Evolutionary conservation across 1,140 invertebrate genomes (phyloP), one percentile per base, ranked within the genome.

Genomic region (Diabrotica virgifera): DNA sequence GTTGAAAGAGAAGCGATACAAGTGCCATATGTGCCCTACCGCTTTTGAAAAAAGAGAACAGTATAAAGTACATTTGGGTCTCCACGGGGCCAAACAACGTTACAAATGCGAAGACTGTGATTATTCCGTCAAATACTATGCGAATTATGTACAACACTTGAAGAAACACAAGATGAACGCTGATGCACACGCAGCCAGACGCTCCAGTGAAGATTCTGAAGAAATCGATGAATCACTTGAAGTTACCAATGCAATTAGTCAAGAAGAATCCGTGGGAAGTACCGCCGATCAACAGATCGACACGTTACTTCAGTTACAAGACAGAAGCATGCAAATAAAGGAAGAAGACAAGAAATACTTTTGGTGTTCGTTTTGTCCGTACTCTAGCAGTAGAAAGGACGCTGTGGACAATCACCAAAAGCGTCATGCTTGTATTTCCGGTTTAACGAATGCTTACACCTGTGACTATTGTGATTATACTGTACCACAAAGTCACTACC

Each of bases 381-480:
- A 92, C 76, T 85, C 85, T 8, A 89, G 88, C 73, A 79, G 83
- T 10, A 82, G 90, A 6, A 85, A 88, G 72, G 91, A 94, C 62
- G 85, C 86, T 4, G 81, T 94, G 36, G 85, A 87, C 50, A 87
- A 87, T 71, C 93, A 95, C 72, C 85, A 88, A 55, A 87, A 86
- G 71, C 84, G 91, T 51, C 92, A 94, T 73, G 84, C 84, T 62
- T 80, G 72, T 75, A 80, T 79, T 9, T 83, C 82, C 24, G 83
- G 83, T 53, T 83, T 82, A 6, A 83, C 83, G 59, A 84, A 84
- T 62, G 79, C 81, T 77, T 83, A 90, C 74, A 80, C 86, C 70
- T 95, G 93, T 79, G 86, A 87, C n/a, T 88, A 90, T 75, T 95
- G 93, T 79, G 90, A 93, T 80, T 92, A 92, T 77, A 88, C 88